Evolutionary conservation across 2,797 vertebrate genomes (phyloP).

Genomic region (Threskiornis aethiopicus): DNA sequence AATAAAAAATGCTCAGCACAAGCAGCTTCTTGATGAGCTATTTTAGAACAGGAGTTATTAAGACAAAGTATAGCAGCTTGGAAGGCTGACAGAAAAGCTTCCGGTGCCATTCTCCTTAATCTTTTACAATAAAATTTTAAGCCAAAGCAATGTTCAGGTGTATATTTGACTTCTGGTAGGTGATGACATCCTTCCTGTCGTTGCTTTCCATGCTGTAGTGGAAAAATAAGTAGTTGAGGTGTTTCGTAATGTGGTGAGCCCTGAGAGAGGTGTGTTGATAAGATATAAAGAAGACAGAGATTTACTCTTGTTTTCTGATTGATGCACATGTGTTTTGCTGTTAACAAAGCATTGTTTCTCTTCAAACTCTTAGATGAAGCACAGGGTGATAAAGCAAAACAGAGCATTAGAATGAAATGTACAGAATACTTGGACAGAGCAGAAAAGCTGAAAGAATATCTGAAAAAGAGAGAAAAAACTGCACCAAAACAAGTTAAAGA

Average conservation of each 20-base stretch:
- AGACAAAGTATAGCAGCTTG: background rate
- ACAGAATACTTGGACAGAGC: conserved; percentile 94
- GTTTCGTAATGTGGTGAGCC: background rate
- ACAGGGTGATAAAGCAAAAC: conserved; percentile 92
- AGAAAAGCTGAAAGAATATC: conserved; percentile 93
- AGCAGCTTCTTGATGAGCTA: background rate
- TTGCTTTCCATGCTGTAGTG: background rate
- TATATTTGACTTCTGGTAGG: background rate
- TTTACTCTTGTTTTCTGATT: background rate
- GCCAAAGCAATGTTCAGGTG: background rate
- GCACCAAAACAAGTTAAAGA: conserved; percentile 93
- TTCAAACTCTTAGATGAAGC: conserved; percentile 86
- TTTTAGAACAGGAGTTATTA: background rate
- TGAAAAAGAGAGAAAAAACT: conserved; percentile 91
- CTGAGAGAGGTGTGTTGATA: background rate
- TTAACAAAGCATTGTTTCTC: conserved; percentile 26
- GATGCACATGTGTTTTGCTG: background rate
- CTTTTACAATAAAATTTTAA: background rate
- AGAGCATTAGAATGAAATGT: conserved; percentile 92
- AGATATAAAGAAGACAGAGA: background rate
- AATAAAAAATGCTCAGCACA: background rate
- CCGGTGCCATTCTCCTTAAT: background rate
- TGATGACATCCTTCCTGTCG: background rate
- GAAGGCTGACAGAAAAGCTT: background rate
- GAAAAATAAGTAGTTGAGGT: background rate